Evolutionary conservation across 2,888 invertebrate genomes (phyloP).

Genomic region (Camponotus fellah): DNA sequence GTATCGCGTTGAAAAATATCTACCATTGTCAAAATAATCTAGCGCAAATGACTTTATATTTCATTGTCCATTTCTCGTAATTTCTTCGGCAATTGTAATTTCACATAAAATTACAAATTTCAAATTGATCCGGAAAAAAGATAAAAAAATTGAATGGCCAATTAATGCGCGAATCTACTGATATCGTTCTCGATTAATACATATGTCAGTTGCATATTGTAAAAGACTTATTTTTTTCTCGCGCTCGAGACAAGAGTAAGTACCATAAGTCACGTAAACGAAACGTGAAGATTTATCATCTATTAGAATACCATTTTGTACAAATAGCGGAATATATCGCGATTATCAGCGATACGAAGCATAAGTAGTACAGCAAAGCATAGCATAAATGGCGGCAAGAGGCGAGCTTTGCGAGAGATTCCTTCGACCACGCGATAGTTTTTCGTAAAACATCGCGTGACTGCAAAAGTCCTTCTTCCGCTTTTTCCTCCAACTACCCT

Average conservation of each 20-base stretch:
- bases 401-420: constrained; percentile 50
- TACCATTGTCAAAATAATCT: background rate
- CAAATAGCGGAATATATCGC: background rate
- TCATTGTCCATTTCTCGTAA: constrained; percentile 4
- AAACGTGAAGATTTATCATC: background rate
- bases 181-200: background rate
- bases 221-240: background rate
- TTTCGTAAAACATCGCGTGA: constrained; percentile 64
- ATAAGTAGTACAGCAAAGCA: background rate
- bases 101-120: constrained; percentile 1
- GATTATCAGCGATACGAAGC: constrained; percentile 6
- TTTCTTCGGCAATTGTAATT: background rate
- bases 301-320: constrained; percentile 16
- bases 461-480: constrained; percentile 5
- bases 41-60: background rate
- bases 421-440: constrained; percentile 61
- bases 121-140: background rate
- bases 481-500: background rate
- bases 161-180: background rate
- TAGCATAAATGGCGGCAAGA: constrained; percentile 16
- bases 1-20: background rate
- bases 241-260: background rate
- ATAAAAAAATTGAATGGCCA: background rate
- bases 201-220: background rate
- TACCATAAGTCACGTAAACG: background rate